Evolutionary conservation across 2,888 invertebrate genomes (phyloP).

Genomic region (Campopleginae sp.): DNA sequence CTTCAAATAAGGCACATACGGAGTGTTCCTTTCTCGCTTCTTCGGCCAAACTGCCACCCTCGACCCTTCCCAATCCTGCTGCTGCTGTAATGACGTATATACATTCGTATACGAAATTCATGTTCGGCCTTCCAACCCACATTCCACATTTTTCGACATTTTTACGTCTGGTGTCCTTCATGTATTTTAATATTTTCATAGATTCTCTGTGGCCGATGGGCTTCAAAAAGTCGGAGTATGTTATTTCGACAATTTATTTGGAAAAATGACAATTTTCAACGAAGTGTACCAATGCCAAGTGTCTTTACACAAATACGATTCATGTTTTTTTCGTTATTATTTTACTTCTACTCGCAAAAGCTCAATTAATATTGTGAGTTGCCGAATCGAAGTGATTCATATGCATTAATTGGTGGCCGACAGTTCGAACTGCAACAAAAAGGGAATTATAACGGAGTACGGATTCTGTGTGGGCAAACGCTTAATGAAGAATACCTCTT

Average conservation of each 20-base stretch:
- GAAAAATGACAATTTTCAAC: background rate
- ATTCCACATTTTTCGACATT: background rate
- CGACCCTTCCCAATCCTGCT: background rate
- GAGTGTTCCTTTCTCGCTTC: constrained; percentile 43
- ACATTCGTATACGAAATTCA: background rate
- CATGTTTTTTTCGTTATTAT: background rate
- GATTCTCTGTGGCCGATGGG: background rate
- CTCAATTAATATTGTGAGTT: background rate
- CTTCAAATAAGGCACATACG: constrained; percentile 38
- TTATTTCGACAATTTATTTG: background rate
- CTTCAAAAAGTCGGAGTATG: background rate
- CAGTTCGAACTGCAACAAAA: background rate
- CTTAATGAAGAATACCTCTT: background rate
- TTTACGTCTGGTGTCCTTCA: background rate
- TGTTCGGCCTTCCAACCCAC: constrained; percentile 4
- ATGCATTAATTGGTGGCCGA: background rate
- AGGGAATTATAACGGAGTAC: background rate
- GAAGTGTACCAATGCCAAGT: background rate
- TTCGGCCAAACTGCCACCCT: constrained; percentile 25
- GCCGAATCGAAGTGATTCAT: background rate
- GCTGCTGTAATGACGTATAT: background rate
- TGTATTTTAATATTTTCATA: background rate
- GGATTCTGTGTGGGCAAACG: background rate
- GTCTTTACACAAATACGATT: background rate
- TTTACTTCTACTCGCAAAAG: background rate